Evolutionary conservation across 2,888 invertebrate species (phyloP), one percentile per base, ranked within the genome.

Genomic region (Timema podura): DNA sequence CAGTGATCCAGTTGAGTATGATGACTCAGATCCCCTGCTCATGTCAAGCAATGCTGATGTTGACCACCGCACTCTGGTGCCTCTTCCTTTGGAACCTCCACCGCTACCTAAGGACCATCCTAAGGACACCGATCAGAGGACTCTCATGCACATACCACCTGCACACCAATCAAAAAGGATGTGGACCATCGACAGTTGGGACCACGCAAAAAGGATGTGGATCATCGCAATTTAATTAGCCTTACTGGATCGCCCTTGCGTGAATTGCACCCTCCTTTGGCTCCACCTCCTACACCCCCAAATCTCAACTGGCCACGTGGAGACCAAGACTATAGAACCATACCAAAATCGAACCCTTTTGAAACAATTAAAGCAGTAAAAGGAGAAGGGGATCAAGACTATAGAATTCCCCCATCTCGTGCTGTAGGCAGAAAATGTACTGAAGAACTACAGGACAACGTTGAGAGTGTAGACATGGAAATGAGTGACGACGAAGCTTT

Each of bases 401-500:
- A 71, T 57, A 61, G 71, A 16, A 15, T 69, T 6, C 67, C 65
- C 46, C 47, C 45, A 30, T 66, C 69, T 65, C 70, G 66, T 57
- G 46, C 51, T 16, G 8, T 65, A 13, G 64, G 44, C 6, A 15
- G 68, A n/a, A 45, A 61, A 57, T 61, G 44, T 30, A 54, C 48
- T 48, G 71, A 72, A 64, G 74, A 73, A 64, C 68, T 61, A 73
- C 77, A 86, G 11, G 92, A 92, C 76, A 92, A 90, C 78, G 89
- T 91, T 5, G 91, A 91, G 78, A 91, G 89, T 78, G 89, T 93
- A 71, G 93, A 94, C 75, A 93, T 93, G 93, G 93, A 93, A 75
- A 84, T 94, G 79, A 93, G 92, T 11, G 93, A 93, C 76, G 93
- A 93, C 65, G 93, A 93, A 68, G 75, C 74, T 11, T 72, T 64